Percentiles rank a stretch among this genome's conserved stretches.
Conservation (phyloP, 2,797 vertebrate species). For the Tapirus indicus region DNA sequence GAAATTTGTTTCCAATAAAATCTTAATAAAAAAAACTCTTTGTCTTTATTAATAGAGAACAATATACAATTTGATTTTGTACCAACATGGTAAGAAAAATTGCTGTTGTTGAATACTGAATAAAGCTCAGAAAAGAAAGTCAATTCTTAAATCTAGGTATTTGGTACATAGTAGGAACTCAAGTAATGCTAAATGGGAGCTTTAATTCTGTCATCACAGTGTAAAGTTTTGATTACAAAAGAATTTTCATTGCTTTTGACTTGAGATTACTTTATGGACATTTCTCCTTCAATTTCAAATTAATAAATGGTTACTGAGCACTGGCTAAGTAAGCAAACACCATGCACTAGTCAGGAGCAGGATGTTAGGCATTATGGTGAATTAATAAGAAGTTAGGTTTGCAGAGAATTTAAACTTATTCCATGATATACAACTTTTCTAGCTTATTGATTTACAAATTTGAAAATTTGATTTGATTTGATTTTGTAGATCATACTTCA, state of each 20-base stretch:
- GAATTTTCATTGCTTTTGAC: constrained; percentile 10
- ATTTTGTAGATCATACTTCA: neutral
- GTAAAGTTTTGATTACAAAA: constrained; percentile 42
- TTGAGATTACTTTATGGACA: constrained; percentile 29
- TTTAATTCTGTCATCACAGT: neutral
- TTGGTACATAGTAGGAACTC: neutral
- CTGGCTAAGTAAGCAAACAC: neutral
- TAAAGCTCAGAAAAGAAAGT: constrained; percentile 25
- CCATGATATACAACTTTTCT: neutral
- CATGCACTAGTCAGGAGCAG: neutral
- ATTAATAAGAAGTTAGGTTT: neutral
- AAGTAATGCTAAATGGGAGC: neutral
- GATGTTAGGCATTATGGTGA: neutral
- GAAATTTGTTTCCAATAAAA: constrained; percentile 6
- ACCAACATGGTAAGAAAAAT: neutral
- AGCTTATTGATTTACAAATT: constrained; percentile 8
- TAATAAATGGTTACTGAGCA: neutral
- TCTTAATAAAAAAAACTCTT: neutral
- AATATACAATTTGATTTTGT: neutral
- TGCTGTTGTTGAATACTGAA: constrained; percentile 19
- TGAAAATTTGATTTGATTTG: neutral
- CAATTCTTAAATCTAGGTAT: neutral
- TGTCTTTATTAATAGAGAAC: neutral
- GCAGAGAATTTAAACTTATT: neutral
- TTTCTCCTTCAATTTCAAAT: constrained; percentile 31